Percentiles rank a stretch among this genome's conserved stretches.
Evolutionary conservation across 2,888 invertebrate species (phyloP).

Genomic region (Sminthurides aquaticus): DNA sequence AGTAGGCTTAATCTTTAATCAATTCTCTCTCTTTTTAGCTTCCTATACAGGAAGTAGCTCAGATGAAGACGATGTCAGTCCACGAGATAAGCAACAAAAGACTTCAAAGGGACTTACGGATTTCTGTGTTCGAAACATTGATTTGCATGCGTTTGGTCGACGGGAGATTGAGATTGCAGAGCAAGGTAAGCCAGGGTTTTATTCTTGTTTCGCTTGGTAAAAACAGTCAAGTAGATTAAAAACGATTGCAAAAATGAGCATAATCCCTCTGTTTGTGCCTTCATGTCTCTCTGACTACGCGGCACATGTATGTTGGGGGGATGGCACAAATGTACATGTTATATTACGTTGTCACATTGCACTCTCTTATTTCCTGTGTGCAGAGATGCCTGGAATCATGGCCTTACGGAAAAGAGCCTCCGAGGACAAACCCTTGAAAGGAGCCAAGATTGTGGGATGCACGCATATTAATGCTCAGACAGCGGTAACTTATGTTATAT

Average conservation of each 20-base stretch:
- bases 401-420: slow-evolving; percentile 82
- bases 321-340: too few relatives aligned
- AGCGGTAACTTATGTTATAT: slow-evolving; percentile 58
- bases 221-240: too few relatives aligned
- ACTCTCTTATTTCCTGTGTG: slow-evolving; percentile 25
- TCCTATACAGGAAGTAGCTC: slow-evolving; percentile 76
- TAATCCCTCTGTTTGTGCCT: slow-evolving; percentile 1
- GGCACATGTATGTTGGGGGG: too few relatives aligned
- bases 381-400: slow-evolving; percentile 97
- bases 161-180: slow-evolving; percentile 97
- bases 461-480: slow-evolving; percentile 98
- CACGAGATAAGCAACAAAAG: slow-evolving; percentile 84
- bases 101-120: slow-evolving; percentile 76
- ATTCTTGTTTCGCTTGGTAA: too few relatives aligned
- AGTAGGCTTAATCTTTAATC: background rate
- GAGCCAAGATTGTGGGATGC: slow-evolving; percentile 93
- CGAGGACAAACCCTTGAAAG: slow-evolving; percentile 88
- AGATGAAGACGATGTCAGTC: slow-evolving; percentile 87
- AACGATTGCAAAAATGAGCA: background rate
- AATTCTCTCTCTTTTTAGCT: slow-evolving; percentile 46
- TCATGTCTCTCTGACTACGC: too few relatives aligned
- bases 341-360: too few relatives aligned
- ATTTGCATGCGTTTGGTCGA: slow-evolving; percentile 86
- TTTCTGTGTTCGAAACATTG: slow-evolving; percentile 90
- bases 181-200: slow-evolving; percentile 60